Conservation (phyloP, 2,888 invertebrate genomes). For the Crepidodera aurea region DNA sequence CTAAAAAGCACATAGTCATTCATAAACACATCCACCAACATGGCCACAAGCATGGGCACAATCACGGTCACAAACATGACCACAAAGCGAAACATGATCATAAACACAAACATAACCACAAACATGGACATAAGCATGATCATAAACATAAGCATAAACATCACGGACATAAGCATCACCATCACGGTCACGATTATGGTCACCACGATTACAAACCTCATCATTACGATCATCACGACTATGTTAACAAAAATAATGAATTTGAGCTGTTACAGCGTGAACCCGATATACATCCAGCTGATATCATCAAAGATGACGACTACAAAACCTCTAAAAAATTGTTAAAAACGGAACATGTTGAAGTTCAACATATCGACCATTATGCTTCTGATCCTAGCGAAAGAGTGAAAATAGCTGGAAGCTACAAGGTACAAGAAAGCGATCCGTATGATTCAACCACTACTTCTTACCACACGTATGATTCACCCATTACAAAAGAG, state of each 20-base stretch:
- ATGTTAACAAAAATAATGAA: not conserved
- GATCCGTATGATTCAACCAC: conserved; percentile 38
- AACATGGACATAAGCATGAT: conserved; percentile 66
- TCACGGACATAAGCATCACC: conserved; percentile 45
- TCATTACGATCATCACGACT: not conserved
- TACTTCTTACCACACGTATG: conserved; percentile 35
- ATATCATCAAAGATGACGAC: conserved; percentile 31
- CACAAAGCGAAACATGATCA: conserved; percentile 30
- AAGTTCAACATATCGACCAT: conserved; percentile 33
- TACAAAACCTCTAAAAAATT: conserved; percentile 38
- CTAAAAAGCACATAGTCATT: conserved; percentile 34
- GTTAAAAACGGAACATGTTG: conserved; percentile 39
- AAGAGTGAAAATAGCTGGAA: conserved; percentile 27
- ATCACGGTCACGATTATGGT: conserved; percentile 41
- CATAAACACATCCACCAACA: conserved; percentile 33
- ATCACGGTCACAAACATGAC: conserved; percentile 66
- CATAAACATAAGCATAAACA: conserved; percentile 42
- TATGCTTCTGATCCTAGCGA: conserved; percentile 25
- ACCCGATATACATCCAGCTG: not conserved
- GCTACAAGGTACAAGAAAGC: conserved; percentile 41
- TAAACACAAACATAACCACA: conserved; percentile 66
- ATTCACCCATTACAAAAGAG: conserved; percentile 37
- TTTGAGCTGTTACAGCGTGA: conserved; percentile 1
- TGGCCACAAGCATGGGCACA: conserved; percentile 66
- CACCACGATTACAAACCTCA: conserved; percentile 40